Base-by-base conservation (phyloP, 2,888 invertebrate genomes). In the Plutella xylostella region DNA sequence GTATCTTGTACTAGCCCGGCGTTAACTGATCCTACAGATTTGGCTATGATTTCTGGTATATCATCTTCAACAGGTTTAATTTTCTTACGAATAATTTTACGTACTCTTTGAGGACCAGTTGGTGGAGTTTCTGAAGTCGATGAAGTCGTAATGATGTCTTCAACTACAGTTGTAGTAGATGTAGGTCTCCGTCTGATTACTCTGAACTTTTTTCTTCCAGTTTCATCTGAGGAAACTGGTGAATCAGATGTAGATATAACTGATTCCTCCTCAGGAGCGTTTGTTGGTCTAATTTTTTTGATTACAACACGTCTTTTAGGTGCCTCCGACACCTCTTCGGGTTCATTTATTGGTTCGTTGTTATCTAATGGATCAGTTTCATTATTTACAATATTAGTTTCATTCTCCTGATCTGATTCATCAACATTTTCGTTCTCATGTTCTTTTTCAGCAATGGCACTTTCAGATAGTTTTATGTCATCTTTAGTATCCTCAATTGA, bases 401-500 rank as follows among this genome's bases (percentile, higher is more conserved):
- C n/a, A n/a, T 57, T 52, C 50, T n/a, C n/a, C n/a, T n/a, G n/a
- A n/a, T 61, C 58, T 28, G 52, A 55, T 3, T 58, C 51, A 4
- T 65, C 63, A 22, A 49, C 22, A 12, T 55, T 51, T 43, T 72
- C 72, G 11, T n/a, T 22, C n/a, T 69, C 61, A n/a, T 83, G 80
- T 55, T 80, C 82, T 52, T 80, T 74, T 52, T 80, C 82, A 57
- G 68, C 79, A 48, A 82, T 76, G n/a, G 79, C 70, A 61, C 73
- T 79, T 61, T 84, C 85, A n/a, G 85, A 85, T 34, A 84, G 58
- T 44, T 66, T 63, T 49, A 84, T 83, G 48, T 80, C 82, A 48
- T 82, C 80, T 43, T 55, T 57, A 57, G 67, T 75, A 15, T 57
- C 68, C 45, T 82, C 77, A 22, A 60, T 50, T 48, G 74, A 76